Evolutionary conservation across 1,140 invertebrate genomes (phyloP).

Genomic region (Drosophila jambulina): DNA sequence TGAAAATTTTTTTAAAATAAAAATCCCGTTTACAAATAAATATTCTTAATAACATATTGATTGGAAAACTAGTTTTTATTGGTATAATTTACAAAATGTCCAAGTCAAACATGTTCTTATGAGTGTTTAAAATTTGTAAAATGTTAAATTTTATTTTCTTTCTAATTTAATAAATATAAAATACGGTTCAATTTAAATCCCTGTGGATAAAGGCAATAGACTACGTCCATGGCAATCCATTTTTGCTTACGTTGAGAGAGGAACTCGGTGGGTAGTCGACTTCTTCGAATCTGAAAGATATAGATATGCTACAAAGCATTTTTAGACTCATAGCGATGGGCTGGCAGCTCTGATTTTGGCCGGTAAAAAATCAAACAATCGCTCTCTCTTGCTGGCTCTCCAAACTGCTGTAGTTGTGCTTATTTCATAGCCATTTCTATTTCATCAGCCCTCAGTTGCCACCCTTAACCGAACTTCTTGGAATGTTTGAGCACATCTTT

Average conservation of each 20-base stretch:
- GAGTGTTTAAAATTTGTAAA: no score
- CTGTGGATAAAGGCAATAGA: no score
- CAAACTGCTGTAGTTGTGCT: conserved; percentile 10
- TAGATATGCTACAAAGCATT: background rate
- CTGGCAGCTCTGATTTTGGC: conserved; percentile 27
- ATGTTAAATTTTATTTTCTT: no score
- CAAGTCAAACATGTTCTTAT: no score
- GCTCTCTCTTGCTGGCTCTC: conserved; percentile 8
- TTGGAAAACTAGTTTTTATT: no score
- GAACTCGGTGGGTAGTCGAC: conserved; percentile 52
- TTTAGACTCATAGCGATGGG: background rate
- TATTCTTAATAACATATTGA: no score
- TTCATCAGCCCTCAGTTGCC: conserved; percentile 25
- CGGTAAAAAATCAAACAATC: conserved; percentile 8
- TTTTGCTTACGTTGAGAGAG: conserved; percentile 19
- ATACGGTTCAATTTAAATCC: no score
- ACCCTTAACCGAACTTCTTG: conserved; percentile 17
- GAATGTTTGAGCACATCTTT: background rate
- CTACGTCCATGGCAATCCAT: conserved; percentile 7
- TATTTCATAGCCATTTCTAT: conserved; percentile 16
- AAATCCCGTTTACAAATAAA: no score
- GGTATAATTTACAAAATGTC: no score
- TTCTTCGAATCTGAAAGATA: conserved; percentile 1
- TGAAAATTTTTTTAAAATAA: no score
- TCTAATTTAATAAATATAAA: no score